Percentiles rank a stretch among this genome's conserved stretches.
These are phyloP conservation scores for Drosophila eohydei DNA, from an alignment of 2,888 invertebrate genomes.

Conservation along the genomic window DNA sequence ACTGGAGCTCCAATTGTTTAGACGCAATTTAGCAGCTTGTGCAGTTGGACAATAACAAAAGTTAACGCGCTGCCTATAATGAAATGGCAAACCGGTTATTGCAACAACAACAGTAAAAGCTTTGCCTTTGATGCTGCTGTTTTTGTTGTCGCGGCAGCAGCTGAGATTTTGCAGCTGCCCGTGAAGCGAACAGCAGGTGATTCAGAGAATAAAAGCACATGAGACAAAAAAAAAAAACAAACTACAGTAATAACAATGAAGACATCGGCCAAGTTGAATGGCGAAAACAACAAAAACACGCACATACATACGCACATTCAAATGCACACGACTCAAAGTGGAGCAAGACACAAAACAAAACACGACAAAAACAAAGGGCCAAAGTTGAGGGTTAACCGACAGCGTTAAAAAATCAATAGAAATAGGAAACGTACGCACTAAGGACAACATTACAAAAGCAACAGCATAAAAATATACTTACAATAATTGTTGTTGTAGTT, in stretches of 20 bases:
- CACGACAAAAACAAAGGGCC: constrained; percentile 54
- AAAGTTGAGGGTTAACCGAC: constrained; percentile 53
- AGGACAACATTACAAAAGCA: constrained; percentile 44
- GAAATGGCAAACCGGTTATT: constrained; percentile 69
- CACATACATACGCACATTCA: constrained; percentile 12
- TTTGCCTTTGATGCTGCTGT: constrained; percentile 45
- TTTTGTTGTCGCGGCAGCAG: constrained; percentile 54
- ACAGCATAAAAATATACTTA: constrained; percentile 60
- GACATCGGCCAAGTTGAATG: constrained; percentile 63
- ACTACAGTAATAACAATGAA: constrained; percentile 44
- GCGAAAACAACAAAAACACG: constrained; percentile 46
- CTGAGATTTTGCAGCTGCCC: constrained; percentile 72
- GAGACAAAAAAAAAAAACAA: constrained; percentile 12
- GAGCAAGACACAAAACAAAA: constrained; percentile 54
- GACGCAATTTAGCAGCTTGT: constrained; percentile 35
- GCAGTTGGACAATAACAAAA: constrained; percentile 35
- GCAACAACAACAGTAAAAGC: constrained; percentile 48
- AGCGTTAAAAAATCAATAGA: constrained; percentile 58
- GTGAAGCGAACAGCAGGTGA: constrained; percentile 66
- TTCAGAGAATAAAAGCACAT: constrained; percentile 37
- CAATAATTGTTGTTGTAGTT: constrained; percentile 48
- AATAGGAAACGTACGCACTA: constrained; percentile 37
- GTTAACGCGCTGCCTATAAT: constrained; percentile 58
- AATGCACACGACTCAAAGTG: constrained; percentile 39
- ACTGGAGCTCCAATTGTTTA: constrained; percentile 38